These are phyloP conservation scores for Pyrocephalus nanus DNA, from an alignment of 2,797 vertebrate genomes.

Conservation along the genomic window DNA sequence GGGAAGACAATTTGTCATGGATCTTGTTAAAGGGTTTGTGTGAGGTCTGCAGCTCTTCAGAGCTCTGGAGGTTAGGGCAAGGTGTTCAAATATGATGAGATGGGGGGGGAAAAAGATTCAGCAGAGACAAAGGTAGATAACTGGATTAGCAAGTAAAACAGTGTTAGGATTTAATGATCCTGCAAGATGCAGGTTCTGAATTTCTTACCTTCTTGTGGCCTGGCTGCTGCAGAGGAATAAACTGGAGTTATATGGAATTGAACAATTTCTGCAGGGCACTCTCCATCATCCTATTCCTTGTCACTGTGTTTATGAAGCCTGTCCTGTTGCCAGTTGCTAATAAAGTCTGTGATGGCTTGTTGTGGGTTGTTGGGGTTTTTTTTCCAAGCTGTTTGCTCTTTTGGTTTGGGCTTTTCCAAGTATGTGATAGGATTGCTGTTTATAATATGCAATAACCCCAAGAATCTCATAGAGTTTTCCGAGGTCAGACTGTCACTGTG, in stretches of 20 bases:
- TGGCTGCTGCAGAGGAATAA: not conserved
- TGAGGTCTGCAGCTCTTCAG: not conserved
- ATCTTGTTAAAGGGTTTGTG: not conserved
- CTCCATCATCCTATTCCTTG: not conserved
- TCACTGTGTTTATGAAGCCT: not conserved
- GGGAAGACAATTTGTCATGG: not conserved
- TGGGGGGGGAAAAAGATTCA: not conserved
- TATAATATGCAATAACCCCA: conserved; percentile 13
- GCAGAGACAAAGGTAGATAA: not conserved
- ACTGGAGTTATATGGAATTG: not conserved
- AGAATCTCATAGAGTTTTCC: conserved; percentile 24
- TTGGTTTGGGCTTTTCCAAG: not conserved
- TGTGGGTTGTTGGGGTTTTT: fast-evolving
- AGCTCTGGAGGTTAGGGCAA: not conserved
- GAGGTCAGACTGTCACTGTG: conserved; percentile 45
- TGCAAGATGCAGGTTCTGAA: not conserved
- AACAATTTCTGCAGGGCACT: not conserved
- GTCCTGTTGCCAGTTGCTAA: not conserved
- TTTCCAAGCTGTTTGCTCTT: not conserved
- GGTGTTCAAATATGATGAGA: not conserved
- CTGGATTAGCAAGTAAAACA: not conserved
- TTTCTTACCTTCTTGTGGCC: not conserved
- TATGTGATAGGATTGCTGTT: not conserved
- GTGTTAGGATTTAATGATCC: not conserved
- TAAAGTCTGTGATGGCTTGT: not conserved